Evolutionary conservation across 2,888 invertebrate genomes (phyloP), one percentile per base, ranked within the genome.

Genomic region (Aphidius colemani): DNA sequence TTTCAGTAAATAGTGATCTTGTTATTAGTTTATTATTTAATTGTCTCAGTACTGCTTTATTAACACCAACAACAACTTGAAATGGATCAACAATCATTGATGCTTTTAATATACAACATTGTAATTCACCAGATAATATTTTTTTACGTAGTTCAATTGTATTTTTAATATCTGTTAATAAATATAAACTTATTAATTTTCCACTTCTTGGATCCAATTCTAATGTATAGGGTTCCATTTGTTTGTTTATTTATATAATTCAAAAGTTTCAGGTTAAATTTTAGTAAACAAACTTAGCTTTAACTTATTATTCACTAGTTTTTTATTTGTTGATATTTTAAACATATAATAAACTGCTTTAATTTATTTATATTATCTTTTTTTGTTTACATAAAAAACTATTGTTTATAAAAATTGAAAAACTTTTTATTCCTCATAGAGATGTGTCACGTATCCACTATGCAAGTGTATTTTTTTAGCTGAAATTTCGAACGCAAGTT

Each of bases 21-120:
- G 91, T 91, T 0, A 86, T 86, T 75, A 89, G 81, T 45, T 78
- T 80, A 9, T 79, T 77, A 1, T 75, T 76, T 71, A 84, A 85
- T 57, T 85, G 83, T 2, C 85, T 82, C 0, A 87, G 71, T 0
- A 84, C 84, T 3, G 91, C 90, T 76, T 86, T 88, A 75, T 91
- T 91, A 1, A 89, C 89, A 1, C 91, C 90, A 7, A 89, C 85
- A 0, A 85, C 84, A 8, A 90, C 80, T 81, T 88, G 87, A 70
- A 87, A 86, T 4, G 88, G 85, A 75, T 90, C 87, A 49, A 86
- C 67, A 66, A 91, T 85, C 61, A 89, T 75, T 62, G 78, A 79
- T 2, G 89, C 86, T 74, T 89, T 90, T 44, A 90, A 81, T 4
- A 88, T 81, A 57, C 88, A 86, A 75, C 90, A 90, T 63, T 85